Base-by-base conservation (phyloP, 2,113 vertebrate genomes). In the Sapayoa aenigma region DNA sequence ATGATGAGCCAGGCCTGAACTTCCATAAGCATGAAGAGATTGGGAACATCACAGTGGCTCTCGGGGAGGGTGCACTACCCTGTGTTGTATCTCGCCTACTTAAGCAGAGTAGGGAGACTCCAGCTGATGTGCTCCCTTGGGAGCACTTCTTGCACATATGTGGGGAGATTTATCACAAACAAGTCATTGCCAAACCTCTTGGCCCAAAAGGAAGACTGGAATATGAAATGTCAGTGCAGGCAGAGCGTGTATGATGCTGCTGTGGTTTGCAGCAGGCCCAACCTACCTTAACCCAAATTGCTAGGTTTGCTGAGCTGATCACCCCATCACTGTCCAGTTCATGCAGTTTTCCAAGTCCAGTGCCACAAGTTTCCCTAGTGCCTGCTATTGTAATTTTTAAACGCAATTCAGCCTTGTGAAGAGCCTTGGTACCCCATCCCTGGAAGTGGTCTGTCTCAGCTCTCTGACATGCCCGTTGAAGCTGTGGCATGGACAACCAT, bases 381-480 rank as follows among this genome's bases (percentile, higher is more conserved):
- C 63, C 30, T 63, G 5, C 28, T 80, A 9, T 47, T 77, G 59
- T 22, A 0, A 1, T 17, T 18, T 74, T 93, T 69, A 80, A 86
- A 67, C 4, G 3, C 1, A 1, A 9, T 50, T 58, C 59, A 74
- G 39, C 23, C 0, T 0, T 0, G 0, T 13, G 17, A 62, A 41
- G 23, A 62, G 25, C 65, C 28, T 9, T 6, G 31, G 25, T n/a
- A 12, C 9, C 44, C 11, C 2, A 0, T 68, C 67, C 37, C 11
- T 11, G 14, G n/a, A 23, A 41, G 20, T 11, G 24, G 25, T 39
- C 49, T 3, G 0, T 47, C 56, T 35, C 12, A 5, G 59, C 35
- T 74, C 16, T 62, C 27, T 44, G 41, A 9, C 0, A 2, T 50
- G 21, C 28, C 55, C 55, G 80, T 52, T 49, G 71, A 42, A 65